These are phyloP conservation scores for Takifugu flavidus DNA, from an alignment of 2,113 vertebrate genomes.

Conservation along the genomic window DNA sequence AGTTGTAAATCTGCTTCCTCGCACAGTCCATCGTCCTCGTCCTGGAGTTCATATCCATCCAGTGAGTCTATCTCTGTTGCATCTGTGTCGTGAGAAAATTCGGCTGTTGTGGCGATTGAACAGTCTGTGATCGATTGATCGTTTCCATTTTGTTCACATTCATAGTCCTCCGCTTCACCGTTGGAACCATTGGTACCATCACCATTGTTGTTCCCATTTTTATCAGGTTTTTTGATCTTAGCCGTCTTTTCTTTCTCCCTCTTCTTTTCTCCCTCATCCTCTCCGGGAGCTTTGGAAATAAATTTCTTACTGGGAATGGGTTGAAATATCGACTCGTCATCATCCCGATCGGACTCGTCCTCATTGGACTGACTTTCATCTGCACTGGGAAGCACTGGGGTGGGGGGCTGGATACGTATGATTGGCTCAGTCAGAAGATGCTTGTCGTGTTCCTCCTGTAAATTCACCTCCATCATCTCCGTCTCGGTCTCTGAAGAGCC, in stretches of 20 bases:
- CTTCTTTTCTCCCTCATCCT: conserved; percentile 69
- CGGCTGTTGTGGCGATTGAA: conserved; percentile 97
- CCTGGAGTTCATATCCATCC: conserved; percentile 96
- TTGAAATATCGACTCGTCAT: conserved; percentile 91
- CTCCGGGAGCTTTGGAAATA: conserved; percentile 81
- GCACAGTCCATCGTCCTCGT: conserved; percentile 94
- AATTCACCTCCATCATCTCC: conserved; percentile 92
- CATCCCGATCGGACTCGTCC: conserved; percentile 68
- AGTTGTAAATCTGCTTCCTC: conserved; percentile 87
- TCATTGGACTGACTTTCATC: conserved; percentile 87
- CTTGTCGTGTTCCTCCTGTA: conserved; percentile 91
- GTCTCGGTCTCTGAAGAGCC: conserved; percentile 85
- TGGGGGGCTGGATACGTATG: conserved; percentile 92
- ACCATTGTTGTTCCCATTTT: conserved; percentile 80
- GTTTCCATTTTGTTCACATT: conserved; percentile 91
- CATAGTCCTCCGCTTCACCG: conserved; percentile 79
- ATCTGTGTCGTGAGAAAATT: conserved; percentile 98
- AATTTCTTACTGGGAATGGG: conserved; percentile 88
- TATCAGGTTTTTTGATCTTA: conserved; percentile 77
- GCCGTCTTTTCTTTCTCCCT: conserved; percentile 71
- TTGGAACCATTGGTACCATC: conserved; percentile 61
- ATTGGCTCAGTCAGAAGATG: conserved; percentile 87
- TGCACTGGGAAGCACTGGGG: conserved; percentile 82
- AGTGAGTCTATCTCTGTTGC: conserved; percentile 98
- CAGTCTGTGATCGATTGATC: conserved; percentile 98